Conservation (phyloP, 2,113 vertebrate genomes). For the Bufo gargarizans region DNA sequence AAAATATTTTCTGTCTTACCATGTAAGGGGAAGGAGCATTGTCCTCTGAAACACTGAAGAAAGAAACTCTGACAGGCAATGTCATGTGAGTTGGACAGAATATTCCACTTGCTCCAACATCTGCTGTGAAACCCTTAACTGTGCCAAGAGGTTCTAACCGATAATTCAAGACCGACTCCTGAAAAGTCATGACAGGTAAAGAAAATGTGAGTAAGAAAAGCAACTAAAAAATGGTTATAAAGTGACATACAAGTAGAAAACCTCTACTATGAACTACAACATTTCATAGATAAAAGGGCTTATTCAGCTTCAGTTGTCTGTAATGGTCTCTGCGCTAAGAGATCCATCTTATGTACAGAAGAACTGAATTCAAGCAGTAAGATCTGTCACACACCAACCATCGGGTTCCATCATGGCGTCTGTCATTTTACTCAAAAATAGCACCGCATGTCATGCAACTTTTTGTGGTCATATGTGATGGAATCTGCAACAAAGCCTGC, state of each 20-base stretch:
- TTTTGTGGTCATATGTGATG: no score
- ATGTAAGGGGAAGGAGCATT: conserved; percentile 98
- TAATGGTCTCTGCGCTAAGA: no score
- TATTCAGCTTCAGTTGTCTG: neutral
- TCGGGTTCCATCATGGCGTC: no score
- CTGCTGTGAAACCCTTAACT: conserved; percentile 92
- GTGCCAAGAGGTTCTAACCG: conserved; percentile 89
- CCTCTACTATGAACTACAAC: neutral
- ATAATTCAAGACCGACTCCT: conserved; percentile 98
- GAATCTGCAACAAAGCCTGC: no score
- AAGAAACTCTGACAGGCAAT: conserved; percentile 94
- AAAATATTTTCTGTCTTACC: conserved; percentile 70
- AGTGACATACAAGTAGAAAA: neutral
- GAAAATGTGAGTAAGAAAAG: neutral
- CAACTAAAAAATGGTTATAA: neutral
- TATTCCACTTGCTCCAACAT: conserved; percentile 94
- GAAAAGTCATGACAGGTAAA: conserved; percentile 28
- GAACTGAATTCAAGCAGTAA: no score
- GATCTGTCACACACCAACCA: no score
- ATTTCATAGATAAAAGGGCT: neutral
- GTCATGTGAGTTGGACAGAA: conserved; percentile 98
- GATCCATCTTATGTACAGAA: no score
- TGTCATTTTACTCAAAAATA: no score
- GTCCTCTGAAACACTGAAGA: conserved; percentile 98
- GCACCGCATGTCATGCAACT: no score